phyloP scores from a whole-genome alignment of 2,113 vertebrate genomes.

The Myocastor coypus region DNA sequence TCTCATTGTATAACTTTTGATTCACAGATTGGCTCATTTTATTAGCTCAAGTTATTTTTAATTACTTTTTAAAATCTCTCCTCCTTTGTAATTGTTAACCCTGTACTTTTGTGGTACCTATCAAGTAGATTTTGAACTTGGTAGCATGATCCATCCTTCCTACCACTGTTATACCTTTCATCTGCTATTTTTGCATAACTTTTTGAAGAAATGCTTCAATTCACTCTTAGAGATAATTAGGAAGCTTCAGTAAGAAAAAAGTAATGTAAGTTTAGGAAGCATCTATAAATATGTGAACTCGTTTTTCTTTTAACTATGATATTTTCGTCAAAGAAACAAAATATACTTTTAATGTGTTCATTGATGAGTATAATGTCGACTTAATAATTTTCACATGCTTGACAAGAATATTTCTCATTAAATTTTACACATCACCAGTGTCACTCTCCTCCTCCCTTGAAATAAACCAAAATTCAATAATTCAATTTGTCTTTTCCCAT shows the following conservation, averaged over 20 bases:
- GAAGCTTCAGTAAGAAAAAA: neutral
- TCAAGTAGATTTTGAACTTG: neutral
- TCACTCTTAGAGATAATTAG: neutral
- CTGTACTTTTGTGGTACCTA: neutral
- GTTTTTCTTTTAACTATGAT: neutral
- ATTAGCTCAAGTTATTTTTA: neutral
- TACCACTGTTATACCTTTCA: neutral
- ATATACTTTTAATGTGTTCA: neutral
- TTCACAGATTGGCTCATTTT: neutral
- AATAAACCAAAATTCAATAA: neutral
- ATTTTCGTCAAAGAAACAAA: constrained; percentile 13
- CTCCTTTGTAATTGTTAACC: neutral
- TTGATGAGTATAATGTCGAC: neutral
- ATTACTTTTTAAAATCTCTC: neutral
- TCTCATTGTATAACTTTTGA: neutral
- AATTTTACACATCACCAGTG: neutral
- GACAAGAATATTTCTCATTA: neutral
- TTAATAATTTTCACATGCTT: neutral
- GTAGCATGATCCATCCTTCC: neutral
- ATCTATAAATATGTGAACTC: neutral
- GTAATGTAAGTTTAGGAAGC: neutral
- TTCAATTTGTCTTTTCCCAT: neutral
- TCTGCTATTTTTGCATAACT: neutral
- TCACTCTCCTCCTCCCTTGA: neutral
- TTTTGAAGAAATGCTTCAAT: neutral